phyloP scores from a whole-genome alignment of 1,140 invertebrate species.

The Lordiphosa stackelbergi region DNA sequence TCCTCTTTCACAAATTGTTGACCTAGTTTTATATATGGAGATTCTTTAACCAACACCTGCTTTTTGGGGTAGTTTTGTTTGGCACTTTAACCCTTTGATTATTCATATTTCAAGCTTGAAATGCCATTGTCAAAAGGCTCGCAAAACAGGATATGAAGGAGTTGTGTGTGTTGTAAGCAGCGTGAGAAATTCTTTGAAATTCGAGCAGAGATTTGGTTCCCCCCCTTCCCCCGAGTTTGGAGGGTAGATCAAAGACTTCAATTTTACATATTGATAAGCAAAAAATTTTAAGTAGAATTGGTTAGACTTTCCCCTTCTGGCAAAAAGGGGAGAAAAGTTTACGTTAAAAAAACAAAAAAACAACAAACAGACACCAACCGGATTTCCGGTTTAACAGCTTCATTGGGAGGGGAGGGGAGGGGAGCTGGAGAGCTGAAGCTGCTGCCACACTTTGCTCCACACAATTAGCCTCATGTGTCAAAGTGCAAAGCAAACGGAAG shows the following conservation, averaged over 20 bases:
- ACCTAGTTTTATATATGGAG: slow-evolving; percentile 32
- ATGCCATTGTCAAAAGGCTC: slow-evolving; percentile 39
- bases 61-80: slow-evolving; percentile 34
- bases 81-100: slow-evolving; percentile 8
- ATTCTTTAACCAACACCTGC: slow-evolving; percentile 14
- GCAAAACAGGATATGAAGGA: slow-evolving; percentile 55
- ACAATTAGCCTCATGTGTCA: slow-evolving; percentile 72
- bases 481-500: slow-evolving; percentile 62
- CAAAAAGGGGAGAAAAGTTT: slow-evolving; percentile 36
- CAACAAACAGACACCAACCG: slow-evolving; percentile 37
- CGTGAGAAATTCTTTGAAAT: slow-evolving; percentile 75
- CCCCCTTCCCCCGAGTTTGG: slow-evolving; percentile 8
- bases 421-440: background rate
- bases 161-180: slow-evolving; percentile 46
- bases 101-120: slow-evolving; percentile 42
- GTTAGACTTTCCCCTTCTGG: background rate
- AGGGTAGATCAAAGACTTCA: slow-evolving; percentile 29
- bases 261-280: slow-evolving; percentile 53
- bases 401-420: slow-evolving; percentile 1
- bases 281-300: slow-evolving; percentile 24
- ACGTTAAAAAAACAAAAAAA: slow-evolving; percentile 25
- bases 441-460: slow-evolving; percentile 50
- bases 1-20: slow-evolving; percentile 46
- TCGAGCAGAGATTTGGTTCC: slow-evolving; percentile 38
- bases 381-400: slow-evolving; percentile 69